A percentile compares a stretch with the other conserved stretches of the same genome.
phyloP scores from a whole-genome alignment of 2,797 vertebrate genomes.

The Sciurus carolinensis region DNA sequence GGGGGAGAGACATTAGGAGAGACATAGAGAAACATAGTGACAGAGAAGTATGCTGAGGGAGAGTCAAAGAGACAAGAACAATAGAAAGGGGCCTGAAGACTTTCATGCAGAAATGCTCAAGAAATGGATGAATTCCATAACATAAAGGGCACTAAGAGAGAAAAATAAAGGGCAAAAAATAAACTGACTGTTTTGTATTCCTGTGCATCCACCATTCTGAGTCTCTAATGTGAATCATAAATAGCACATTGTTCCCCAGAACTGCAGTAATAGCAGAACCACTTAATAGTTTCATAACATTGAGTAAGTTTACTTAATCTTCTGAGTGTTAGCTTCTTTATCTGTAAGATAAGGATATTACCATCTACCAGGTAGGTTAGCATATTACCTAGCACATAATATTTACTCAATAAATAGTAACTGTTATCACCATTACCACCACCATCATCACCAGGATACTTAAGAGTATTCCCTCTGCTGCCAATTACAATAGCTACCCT shows the following conservation, averaged over 20 bases:
- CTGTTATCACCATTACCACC: neutral
- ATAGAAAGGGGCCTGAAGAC: neutral
- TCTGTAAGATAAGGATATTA: conserved; percentile 37
- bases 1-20: neutral
- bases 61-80: neutral
- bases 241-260: neutral
- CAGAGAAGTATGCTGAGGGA: neutral
- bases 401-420: neutral
- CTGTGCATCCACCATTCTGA: neutral
- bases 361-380: neutral
- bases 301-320: neutral
- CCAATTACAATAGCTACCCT: neutral
- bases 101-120: neutral
- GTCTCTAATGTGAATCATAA: conserved; percentile 2
- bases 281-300: conserved; percentile 45
- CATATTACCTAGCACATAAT: neutral
- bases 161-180: neutral
- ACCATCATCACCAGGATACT: neutral
- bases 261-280: neutral
- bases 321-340: conserved; percentile 40
- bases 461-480: neutral
- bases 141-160: neutral
- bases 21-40: neutral
- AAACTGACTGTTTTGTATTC: neutral
- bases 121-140: neutral